Conservation (phyloP, 2,113 vertebrate species). For the Phrynosoma platyrhinos region DNA sequence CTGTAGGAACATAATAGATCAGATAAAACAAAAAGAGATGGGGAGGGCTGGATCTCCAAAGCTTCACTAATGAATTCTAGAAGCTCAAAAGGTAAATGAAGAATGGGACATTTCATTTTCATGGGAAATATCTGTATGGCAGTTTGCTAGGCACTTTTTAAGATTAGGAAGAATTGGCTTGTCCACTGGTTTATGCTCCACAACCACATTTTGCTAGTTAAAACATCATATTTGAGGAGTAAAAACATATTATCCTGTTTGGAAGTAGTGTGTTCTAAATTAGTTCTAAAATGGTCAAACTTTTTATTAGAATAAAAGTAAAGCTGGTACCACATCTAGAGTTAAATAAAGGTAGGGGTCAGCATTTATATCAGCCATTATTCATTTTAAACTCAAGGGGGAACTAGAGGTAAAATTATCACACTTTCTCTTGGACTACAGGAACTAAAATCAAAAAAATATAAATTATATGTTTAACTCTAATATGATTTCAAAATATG, state of each 20-base stretch:
- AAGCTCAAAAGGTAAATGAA: conserved; percentile 17
- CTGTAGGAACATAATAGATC: background rate
- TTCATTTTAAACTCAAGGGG: background rate
- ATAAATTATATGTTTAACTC: background rate
- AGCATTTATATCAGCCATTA: background rate
- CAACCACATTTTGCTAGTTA: background rate
- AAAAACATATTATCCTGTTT: conserved; percentile 7
- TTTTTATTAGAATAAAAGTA: background rate
- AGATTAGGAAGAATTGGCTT: background rate
- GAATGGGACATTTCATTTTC: background rate
- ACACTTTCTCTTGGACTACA: background rate
- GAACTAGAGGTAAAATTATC: background rate
- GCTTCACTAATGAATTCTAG: conserved; percentile 27
- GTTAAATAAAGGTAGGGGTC: background rate
- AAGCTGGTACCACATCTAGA: background rate
- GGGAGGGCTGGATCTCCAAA: background rate
- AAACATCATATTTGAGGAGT: background rate
- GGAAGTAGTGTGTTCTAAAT: background rate
- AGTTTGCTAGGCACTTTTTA: conserved; percentile 2
- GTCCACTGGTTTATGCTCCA: background rate
- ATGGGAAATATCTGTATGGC: background rate
- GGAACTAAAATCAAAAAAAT: background rate
- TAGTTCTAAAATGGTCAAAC: background rate
- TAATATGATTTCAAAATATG: background rate
- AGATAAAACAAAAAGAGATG: background rate